These are phyloP conservation scores for Pimephales promelas DNA, from an alignment of 2,113 vertebrate genomes.

Conservation along the genomic window DNA sequence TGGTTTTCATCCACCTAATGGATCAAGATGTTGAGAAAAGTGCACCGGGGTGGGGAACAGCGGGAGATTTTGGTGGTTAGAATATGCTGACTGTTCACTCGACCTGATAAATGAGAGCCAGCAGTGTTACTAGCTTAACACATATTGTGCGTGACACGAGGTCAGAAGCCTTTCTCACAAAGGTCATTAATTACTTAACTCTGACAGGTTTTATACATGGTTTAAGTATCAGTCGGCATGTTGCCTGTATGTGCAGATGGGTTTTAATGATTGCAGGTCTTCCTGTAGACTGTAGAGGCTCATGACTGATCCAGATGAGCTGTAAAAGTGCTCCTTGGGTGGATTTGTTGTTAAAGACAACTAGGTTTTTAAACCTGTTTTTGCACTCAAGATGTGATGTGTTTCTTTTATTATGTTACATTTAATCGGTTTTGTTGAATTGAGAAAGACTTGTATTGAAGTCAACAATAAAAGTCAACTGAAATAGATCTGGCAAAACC, in stretches of 20 bases:
- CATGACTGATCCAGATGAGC: background rate
- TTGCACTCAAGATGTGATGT: background rate
- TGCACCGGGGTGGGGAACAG: background rate
- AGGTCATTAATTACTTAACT: constrained; percentile 4
- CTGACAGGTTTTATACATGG: background rate
- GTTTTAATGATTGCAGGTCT: background rate
- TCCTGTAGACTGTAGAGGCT: background rate
- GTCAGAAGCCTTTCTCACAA: background rate
- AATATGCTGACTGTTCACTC: constrained; percentile 48
- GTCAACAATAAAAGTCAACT: constrained; percentile 22
- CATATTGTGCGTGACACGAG: constrained; percentile 33
- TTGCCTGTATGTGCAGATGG: too few species aligned
- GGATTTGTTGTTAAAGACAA: background rate
- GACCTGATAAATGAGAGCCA: constrained; percentile 22
- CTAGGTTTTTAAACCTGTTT: background rate
- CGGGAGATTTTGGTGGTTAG: constrained; percentile 20
- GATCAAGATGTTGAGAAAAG: constrained; percentile 32
- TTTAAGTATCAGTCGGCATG: too few species aligned
- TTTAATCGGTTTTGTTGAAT: background rate
- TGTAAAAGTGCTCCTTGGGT: constrained; percentile 7
- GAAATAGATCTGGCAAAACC: constrained; percentile 24
- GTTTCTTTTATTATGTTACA: background rate
- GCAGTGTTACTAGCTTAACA: background rate
- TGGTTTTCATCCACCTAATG: constrained; percentile 27
- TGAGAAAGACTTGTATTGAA: background rate